These are phyloP conservation scores for Leptinotarsa texana DNA, from an alignment of 1,140 invertebrate genomes.

Conservation along the genomic window DNA sequence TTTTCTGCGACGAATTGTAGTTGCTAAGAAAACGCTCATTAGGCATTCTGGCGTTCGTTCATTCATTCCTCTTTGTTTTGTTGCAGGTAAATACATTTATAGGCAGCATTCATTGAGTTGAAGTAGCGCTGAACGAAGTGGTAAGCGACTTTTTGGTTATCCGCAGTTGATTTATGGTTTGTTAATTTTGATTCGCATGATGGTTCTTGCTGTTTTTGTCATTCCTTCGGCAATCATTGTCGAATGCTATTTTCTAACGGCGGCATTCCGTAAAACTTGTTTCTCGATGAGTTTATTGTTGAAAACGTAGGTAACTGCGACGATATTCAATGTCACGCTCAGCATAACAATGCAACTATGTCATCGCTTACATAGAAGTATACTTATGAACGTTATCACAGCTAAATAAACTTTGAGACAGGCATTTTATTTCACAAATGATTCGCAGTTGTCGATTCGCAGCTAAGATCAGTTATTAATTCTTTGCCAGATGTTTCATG, in stretches of 20 bases:
- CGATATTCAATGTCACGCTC: neutral
- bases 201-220: no score
- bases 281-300: neutral
- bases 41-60: neutral
- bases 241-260: neutral
- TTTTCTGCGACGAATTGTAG: slow-evolving; percentile 6
- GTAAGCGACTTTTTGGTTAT: neutral
- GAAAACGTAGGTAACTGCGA: neutral
- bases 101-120: neutral
- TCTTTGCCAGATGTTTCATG: no score
- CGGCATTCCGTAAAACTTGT: neutral
- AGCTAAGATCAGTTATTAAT: no score
- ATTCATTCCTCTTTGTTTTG: neutral
- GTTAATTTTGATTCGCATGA: no score
- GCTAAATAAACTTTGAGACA: no score
- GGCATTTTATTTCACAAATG: no score
- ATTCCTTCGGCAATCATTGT: neutral
- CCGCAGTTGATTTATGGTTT: no score
- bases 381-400: no score
- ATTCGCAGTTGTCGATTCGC: no score
- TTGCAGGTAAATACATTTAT: slow-evolving; percentile 1
- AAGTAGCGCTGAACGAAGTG: neutral
- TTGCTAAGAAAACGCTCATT: neutral
- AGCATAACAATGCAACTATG: neutral
- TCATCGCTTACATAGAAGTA: neutral